phyloP scores from a whole-genome alignment of 2,888 invertebrate species.

The Hybos culiciformis region DNA sequence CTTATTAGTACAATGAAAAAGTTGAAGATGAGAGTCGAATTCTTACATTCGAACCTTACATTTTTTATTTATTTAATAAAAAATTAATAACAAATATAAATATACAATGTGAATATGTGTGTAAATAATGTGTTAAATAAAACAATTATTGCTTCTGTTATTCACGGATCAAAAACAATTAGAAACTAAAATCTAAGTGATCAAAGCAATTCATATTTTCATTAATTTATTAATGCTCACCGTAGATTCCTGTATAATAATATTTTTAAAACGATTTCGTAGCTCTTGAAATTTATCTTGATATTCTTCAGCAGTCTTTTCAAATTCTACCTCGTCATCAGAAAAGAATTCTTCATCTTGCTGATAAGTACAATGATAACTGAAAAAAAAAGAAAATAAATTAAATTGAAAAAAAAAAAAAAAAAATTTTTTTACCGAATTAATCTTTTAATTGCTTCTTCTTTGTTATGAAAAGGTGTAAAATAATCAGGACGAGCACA shows the following conservation, averaged over 20 bases:
- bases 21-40: no score
- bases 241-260: constrained; percentile 65
- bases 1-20: no score
- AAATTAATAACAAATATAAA: no score
- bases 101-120: no score
- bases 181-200: no score
- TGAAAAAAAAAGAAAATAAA: constrained; percentile 12
- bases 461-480: constrained; percentile 53
- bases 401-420: neutral
- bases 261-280: constrained; percentile 57
- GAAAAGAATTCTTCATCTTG: constrained; percentile 44
- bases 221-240: constrained; percentile 41
- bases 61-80: no score
- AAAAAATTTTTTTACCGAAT: constrained; percentile 35
- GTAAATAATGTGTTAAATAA: no score
- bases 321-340: constrained; percentile 57
- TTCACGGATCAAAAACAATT: no score
- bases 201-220: neutral
- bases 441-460: constrained; percentile 61
- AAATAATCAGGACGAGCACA: constrained; percentile 59
- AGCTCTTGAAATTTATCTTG: constrained; percentile 55
- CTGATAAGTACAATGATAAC: constrained; percentile 60
- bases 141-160: no score
- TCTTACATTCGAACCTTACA: no score
- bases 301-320: constrained; percentile 51